Base-by-base conservation (phyloP, 2,797 vertebrate genomes). In the Cynodonichthys magdalenae region DNA sequence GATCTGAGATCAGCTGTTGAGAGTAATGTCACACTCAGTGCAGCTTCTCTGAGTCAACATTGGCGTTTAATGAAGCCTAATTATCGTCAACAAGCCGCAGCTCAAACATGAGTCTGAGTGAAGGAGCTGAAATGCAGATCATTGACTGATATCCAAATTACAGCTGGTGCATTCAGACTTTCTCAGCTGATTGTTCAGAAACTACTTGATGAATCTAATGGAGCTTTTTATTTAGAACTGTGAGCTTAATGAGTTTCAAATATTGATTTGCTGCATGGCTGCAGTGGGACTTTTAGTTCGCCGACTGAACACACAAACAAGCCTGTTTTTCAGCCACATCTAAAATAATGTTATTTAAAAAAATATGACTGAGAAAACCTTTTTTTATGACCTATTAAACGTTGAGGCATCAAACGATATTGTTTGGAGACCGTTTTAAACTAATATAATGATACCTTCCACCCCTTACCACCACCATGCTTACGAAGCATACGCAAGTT, bases 51-150 rank as follows among this genome's bases (percentile, higher is more conserved):
- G 42, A 41, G 52, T 58, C 44, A 41, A 9, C 34, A 49, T 58
- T 44, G 53, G 39, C 36, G 42, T 48, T 24, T 58, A 66, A 66
- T 41, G 24, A 62, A 50, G 49, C 18, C 11, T 53, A 66, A 60
- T 55, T 41, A 66, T 51, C 41, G 57, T 20, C 24, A 48, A 60
- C 52, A 29, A 45, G 41, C 19, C 28, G 51, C 47, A 51, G 51
- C 50, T 59, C 28, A 17, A 58, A 53, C 49, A 9, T 29, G 50
- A 58, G 62, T 24, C 57, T 31, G 50, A 49, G 45, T 62, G 45
- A 27, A 64, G 50, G 4, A 47, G 50, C 41, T 34, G 28, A 20
- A 57, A 58, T 15, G 18, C 15, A 7, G 4, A 58, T 14, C 6
- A 14, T 34, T 52, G 39, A 46, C 45, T 63, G 42, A 54, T 51